Base-by-base conservation (phyloP, 2,888 invertebrate species). In the Anaspis maculata region DNA sequence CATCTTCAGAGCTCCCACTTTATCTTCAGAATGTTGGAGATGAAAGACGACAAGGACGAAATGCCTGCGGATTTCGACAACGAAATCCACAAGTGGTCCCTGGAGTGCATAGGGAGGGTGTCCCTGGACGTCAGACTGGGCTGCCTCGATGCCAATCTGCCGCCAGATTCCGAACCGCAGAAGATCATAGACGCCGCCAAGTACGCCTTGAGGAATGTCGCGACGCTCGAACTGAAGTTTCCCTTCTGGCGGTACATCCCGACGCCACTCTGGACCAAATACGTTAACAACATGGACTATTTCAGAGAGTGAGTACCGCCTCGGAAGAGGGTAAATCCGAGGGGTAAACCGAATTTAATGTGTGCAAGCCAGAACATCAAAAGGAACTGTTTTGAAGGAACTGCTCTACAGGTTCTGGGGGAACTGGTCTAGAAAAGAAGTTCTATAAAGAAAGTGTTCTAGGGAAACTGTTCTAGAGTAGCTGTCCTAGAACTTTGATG, bases 81-180 rank as follows among this genome's bases (percentile, higher is more conserved):
- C 42, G 82, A 83, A 64, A 71, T 83, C 15, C 79, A 81, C 53
- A 82, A 83, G 58, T 86, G 86, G 86, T 80, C 83, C 2, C 63
- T 86, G 26, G 85, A 86, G 69, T 83, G 86, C 3, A 71, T 81
- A 25, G 77, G 79, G 3, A 64, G 75, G 21, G 76, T 81, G 44
- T 79, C 80, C 2, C 51, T 81, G 13, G 80, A 80, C 51, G 74
- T 76, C 0, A 64, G 76, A 30, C 62, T 81, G 2, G 77, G 77
- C 2, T 81, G 80, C 42, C 68, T 81, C 48, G 71, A 76, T 30
- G 70, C 73, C 1, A 46, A 59, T 15, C 63, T 72, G 34, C 65
- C 70, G 9, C 46, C 53, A 0, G 76, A 79, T 37, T 55, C 55
- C 2, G 55, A 55, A 32, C 77, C 77, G 2, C 77, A 79, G 56